Evolutionary conservation across 2,888 invertebrate genomes (phyloP), one percentile per base, ranked within the genome.

Genomic region (Rotaria socialis): DNA sequence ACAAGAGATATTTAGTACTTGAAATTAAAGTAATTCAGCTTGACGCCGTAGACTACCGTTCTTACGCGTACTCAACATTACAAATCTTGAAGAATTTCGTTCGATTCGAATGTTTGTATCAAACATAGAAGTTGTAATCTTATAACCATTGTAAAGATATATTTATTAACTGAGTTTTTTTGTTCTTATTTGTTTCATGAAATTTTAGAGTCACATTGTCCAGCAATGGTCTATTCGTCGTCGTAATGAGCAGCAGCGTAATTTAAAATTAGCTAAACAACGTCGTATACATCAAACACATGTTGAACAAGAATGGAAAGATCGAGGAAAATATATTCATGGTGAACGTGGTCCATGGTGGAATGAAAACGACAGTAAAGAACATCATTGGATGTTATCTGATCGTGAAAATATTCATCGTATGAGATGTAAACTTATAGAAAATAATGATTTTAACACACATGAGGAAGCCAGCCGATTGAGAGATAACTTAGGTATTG

Each of bases 391-490:
- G 94, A 93, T 93, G 87, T 90, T 93, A 58, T 93, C 93, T 0
- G 92, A 92, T 75, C 93, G 93, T 88, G 94, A 94, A 89, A 94
- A 93, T 89, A 92, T 92, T 84, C 92, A 92, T 0, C 91, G 94
- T 60, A 94, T 94, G 94, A 91, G 93, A 41, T 92, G 93, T 19
- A 94, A 93, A 89, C 90, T 93, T 86, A 89, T 91, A 47, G 93
- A 93, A 1, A 93, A 93, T 89, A 90, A 92, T 84, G 92, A 92
- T 89, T 93, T 93, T 88, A 93, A 93, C 88, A 90, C 90, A 24
- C 93, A 94, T 89, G 92, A 91, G 35, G 93, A 93, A 88, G 93
- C 94, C 16, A 93, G 93, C 87, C 92, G 92, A 87, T 90, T 93
- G 67, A 90, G 94, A n/a, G 94, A 94, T 89, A 93, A 94, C 89